phyloP scores from a whole-genome alignment of 2,113 vertebrate genomes.

The Thomomys bottae region DNA sequence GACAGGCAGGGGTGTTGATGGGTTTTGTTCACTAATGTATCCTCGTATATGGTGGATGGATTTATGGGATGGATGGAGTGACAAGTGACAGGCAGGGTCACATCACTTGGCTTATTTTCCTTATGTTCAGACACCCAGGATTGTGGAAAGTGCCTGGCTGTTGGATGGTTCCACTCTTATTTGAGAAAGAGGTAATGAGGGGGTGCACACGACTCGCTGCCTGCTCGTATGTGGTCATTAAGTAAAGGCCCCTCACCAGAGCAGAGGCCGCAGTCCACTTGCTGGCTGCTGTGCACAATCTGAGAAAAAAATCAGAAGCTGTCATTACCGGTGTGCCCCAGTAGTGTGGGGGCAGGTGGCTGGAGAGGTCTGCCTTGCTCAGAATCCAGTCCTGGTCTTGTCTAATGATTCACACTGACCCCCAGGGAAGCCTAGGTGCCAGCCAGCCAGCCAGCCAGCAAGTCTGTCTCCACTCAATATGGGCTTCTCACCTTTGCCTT shows the following conservation, averaged over 20 bases:
- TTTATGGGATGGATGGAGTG: not conserved
- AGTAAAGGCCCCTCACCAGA: not conserved
- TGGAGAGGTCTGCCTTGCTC: not conserved
- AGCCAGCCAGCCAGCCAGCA: not conserved
- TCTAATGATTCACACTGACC: not conserved
- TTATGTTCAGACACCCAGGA: not conserved
- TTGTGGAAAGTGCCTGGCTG: not conserved
- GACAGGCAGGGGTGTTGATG: not conserved
- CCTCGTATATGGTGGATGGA: not conserved
- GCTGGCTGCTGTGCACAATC: constrained; percentile 22
- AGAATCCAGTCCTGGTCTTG: not conserved
- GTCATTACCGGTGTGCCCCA: constrained; percentile 25
- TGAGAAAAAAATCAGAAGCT: constrained; percentile 25
- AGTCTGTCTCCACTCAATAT: not conserved
- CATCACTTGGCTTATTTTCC: not conserved
- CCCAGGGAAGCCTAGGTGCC: not conserved
- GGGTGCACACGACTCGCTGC: not conserved
- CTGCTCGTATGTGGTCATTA: constrained; percentile 37
- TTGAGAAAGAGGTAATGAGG: constrained; percentile 48
- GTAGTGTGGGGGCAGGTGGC: not conserved
- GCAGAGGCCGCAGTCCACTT: constrained; percentile 6
- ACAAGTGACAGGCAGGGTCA: not conserved
- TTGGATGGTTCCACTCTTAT: not conserved
- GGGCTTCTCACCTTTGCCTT: not conserved
- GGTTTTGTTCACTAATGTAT: not conserved